A percentile compares a stretch with the other conserved stretches of the same genome.
Evolutionary conservation across 2,113 vertebrate genomes (phyloP).

Genomic region (Catharus fuscescens): DNA sequence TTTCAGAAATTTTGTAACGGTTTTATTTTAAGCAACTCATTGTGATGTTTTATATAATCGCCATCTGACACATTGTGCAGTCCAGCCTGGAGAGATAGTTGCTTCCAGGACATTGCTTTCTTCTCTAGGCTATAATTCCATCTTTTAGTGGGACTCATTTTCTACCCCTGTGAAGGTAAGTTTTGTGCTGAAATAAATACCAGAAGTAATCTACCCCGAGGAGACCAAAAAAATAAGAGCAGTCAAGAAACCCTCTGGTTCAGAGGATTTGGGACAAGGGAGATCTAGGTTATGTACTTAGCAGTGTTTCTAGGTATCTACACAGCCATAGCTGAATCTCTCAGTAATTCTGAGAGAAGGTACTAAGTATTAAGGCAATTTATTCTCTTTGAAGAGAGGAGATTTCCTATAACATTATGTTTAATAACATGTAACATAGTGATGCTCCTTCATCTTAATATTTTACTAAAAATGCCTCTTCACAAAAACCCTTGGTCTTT

Average conservation of each 20-base stretch:
- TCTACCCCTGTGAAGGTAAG: background rate
- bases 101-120: background rate
- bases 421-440: background rate
- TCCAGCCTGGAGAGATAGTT: background rate
- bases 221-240: background rate
- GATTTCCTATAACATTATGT: background rate
- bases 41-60: background rate
- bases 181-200: background rate
- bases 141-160: background rate
- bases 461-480: background rate
- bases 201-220: background rate
- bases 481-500: background rate
- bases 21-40: background rate
- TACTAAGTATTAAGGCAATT: background rate
- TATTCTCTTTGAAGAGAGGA: background rate
- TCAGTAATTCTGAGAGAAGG: background rate
- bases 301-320: background rate
- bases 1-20: background rate
- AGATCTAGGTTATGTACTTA: background rate
- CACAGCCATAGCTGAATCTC: background rate
- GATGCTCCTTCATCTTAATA: background rate
- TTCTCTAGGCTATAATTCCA: background rate
- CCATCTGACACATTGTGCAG: background rate
- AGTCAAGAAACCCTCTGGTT: background rate
- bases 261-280: background rate